These are phyloP conservation scores for Nyctibius bracteatus DNA, from an alignment of 2,113 vertebrate genomes.

Conservation along the genomic window DNA sequence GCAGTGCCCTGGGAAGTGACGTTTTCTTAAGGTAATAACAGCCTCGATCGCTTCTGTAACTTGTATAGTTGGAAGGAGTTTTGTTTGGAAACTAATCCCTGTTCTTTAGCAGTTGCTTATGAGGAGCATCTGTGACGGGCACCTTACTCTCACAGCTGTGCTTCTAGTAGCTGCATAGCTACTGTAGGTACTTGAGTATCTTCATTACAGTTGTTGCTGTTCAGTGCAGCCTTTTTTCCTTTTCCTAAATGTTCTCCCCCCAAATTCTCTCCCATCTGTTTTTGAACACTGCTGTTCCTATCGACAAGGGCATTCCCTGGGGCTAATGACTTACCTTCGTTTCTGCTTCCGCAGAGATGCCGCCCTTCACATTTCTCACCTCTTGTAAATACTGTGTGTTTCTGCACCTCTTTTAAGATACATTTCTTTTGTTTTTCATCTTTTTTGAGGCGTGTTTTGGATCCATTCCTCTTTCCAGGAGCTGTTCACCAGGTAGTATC, in stretches of 20 bases:
- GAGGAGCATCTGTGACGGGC: background rate
- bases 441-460: background rate
- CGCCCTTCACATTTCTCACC: background rate
- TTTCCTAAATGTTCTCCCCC: background rate
- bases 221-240: background rate
- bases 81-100: background rate
- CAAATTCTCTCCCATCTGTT: background rate
- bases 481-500: background rate
- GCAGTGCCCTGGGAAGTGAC: accelerated
- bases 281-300: background rate
- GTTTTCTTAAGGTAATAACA: background rate
- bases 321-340: background rate
- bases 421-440: background rate
- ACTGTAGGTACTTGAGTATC: background rate
- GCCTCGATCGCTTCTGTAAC: background rate
- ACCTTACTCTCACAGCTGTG: background rate
- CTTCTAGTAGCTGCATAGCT: background rate
- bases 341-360: background rate
- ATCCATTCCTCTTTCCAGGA: background rate
- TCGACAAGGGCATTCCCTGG: background rate
- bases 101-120: background rate
- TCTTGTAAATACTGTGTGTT: background rate
- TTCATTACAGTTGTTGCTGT: background rate
- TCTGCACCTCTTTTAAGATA: background rate
- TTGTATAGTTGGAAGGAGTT: background rate